Evolutionary conservation across 2,888 invertebrate genomes (phyloP), one percentile per base, ranked within the genome.

Genomic region (Lordiphosa fenestrarum): DNA sequence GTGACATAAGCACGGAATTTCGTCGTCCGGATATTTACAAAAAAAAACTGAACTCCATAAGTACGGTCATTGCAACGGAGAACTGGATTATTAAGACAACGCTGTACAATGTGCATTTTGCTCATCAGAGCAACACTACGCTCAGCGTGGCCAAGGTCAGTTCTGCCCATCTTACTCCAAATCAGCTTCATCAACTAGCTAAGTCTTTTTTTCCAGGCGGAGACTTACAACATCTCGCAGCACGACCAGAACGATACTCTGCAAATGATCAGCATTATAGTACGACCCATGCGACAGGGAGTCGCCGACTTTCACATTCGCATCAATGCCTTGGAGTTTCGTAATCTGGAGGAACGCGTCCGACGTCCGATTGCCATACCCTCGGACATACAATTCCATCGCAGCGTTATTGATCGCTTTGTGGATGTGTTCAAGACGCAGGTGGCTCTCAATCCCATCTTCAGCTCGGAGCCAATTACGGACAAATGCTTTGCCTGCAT

Each of bases 401-500:
- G 95, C 70, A 94, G 94, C 1, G 90, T 96, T 3, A 91, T 95
- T 51, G 97, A 98, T 83, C 92, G 94, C 84, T 98, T 98, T 88
- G 91, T 97, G 21, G 94, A 93, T 51, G 95, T 94, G 0, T 98
- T 98, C 87, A 94, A 93, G 76, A 92, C 94, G 36, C 93, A 94
- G 76, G 93, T 95, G 2, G 89, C 91, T 1, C 91, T 91, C 68
- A 96, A 96, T 90, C 93, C 94, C 0, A 88, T 90, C 6, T 94
- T 93, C 82, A 77, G 63, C 15, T 89, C 90, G 54, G 87, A 96
- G 94, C 86, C 95, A 93, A 94, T 94, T 67, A 86, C 93, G 37
- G 96, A 97, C 66, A 91, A 92, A 59, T 98, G 98, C 86, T 95
- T 97, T 67, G 97, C 97, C 1, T 98, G 98, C 85, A 95, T 97